phyloP scores from a whole-genome alignment of 2,797 vertebrate genomes.

The Steatocranus sp. region DNA sequence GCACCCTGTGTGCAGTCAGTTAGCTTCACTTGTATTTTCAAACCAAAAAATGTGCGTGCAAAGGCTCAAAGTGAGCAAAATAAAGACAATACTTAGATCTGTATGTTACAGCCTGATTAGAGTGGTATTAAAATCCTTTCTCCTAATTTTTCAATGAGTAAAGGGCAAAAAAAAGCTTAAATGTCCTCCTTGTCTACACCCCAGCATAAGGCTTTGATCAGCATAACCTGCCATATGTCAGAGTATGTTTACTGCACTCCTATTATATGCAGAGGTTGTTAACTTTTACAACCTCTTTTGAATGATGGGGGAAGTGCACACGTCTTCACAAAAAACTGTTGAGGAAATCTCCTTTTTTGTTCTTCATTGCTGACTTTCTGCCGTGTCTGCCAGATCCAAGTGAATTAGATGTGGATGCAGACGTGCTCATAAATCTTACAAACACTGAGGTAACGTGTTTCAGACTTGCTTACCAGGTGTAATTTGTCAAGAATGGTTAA shows the following conservation, averaged over 20 bases:
- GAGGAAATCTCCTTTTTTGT: conserved; percentile 56
- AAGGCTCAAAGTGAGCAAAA: not conserved
- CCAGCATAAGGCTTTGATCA: conserved; percentile 40
- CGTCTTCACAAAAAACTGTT: conserved; percentile 63
- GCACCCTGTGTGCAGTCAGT: not conserved
- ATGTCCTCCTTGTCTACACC: not conserved
- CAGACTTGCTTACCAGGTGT: conserved; percentile 64
- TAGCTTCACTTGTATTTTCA: not conserved
- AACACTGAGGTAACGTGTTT: conserved; percentile 60
- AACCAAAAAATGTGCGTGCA: not conserved
- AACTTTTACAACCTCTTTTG: conserved; percentile 60
- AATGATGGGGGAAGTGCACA: conserved; percentile 54
- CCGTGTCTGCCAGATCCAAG: conserved; percentile 53
- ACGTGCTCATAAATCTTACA: conserved; percentile 64
- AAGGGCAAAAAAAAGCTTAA: conserved; percentile 19
- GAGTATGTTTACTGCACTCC: conserved; percentile 43
- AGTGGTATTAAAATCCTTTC: not conserved
- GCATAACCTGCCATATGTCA: conserved; percentile 54
- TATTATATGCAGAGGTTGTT: conserved; percentile 52
- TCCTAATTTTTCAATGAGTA: not conserved
- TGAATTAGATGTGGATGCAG: conserved; percentile 55
- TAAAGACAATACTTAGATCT: not conserved
- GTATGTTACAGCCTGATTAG: not conserved
- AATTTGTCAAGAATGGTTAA: conserved; percentile 59
- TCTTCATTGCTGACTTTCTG: conserved; percentile 40